These are phyloP conservation scores for Idris sp. DNA, from an alignment of 1,140 invertebrate genomes.

Conservation along the genomic window DNA sequence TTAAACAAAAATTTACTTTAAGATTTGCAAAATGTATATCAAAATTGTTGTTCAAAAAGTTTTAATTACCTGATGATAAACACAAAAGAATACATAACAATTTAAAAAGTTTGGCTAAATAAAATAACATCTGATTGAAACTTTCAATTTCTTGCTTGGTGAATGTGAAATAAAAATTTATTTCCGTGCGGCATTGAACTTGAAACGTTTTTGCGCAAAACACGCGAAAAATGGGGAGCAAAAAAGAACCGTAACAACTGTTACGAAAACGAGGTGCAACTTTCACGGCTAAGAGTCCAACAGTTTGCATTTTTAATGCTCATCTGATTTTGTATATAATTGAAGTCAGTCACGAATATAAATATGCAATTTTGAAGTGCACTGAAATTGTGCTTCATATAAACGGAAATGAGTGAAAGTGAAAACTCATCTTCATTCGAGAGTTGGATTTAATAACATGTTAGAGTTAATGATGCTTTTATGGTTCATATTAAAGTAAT, in stretches of 20 bases:
- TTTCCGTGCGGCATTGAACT: slow-evolving; percentile 47
- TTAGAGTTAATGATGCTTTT: slow-evolving; percentile 30
- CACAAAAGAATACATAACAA: no score
- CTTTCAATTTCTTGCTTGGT: no score
- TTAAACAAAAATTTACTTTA: no score
- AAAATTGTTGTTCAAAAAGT: no score
- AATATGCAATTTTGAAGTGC: slow-evolving; percentile 32
- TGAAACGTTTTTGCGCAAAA: slow-evolving; percentile 24
- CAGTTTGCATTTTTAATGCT: slow-evolving; percentile 31
- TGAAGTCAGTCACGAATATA: slow-evolving; percentile 52
- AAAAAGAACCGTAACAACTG: slow-evolving; percentile 38
- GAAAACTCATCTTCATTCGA: slow-evolving; percentile 43
- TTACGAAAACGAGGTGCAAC: slow-evolving; percentile 17
- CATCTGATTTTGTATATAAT: slow-evolving; percentile 49
- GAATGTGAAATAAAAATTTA: not conserved
- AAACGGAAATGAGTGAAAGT: slow-evolving; percentile 48
- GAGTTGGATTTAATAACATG: slow-evolving; percentile 35
- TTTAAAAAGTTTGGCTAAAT: no score
- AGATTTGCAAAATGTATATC: no score
- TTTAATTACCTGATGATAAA: no score
- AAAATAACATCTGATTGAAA: no score
- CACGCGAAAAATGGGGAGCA: slow-evolving; percentile 30
- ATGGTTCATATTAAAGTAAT: slow-evolving; percentile 16
- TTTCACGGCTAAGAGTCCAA: slow-evolving; percentile 27
- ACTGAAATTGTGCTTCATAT: slow-evolving; percentile 6